phyloP scores from a whole-genome alignment of 2,113 vertebrate species.

The Rattus norvegicus region DNA sequence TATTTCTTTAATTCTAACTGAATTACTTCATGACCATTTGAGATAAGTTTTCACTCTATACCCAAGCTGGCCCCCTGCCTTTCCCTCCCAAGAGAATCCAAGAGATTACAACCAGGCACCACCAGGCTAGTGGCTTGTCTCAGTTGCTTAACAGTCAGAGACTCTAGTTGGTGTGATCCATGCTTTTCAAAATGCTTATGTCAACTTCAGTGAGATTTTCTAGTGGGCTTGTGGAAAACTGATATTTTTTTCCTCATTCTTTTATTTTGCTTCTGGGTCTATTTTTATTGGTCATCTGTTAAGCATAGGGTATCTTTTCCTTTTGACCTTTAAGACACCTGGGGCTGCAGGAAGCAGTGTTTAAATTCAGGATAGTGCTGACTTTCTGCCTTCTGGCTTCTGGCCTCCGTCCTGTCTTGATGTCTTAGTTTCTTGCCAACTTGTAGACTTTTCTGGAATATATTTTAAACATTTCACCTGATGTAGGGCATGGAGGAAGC shows the following conservation, averaged over 20 bases:
- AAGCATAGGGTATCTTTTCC: not conserved
- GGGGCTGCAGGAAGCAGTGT: not conserved
- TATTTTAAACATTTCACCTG: slow-evolving; percentile 18
- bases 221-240: not conserved
- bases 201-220: not conserved
- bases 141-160: not conserved
- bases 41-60: not conserved
- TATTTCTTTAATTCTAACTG: not conserved
- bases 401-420: not conserved
- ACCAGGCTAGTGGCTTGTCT: not conserved
- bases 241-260: not conserved
- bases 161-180: not conserved
- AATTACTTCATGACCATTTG: not conserved
- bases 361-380: not conserved
- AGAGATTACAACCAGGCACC: not conserved
- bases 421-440: slow-evolving; percentile 23
- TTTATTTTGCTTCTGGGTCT: slow-evolving; percentile 2
- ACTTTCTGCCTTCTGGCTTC: not conserved
- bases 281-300: not conserved
- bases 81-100: not conserved
- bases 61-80: not conserved
- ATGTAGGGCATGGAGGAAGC: not conserved
- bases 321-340: not conserved
- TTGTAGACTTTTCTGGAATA: not conserved
- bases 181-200: slow-evolving; percentile 23